phyloP scores from a whole-genome alignment of 2,113 vertebrate species.

The Tringa solitaria region DNA sequence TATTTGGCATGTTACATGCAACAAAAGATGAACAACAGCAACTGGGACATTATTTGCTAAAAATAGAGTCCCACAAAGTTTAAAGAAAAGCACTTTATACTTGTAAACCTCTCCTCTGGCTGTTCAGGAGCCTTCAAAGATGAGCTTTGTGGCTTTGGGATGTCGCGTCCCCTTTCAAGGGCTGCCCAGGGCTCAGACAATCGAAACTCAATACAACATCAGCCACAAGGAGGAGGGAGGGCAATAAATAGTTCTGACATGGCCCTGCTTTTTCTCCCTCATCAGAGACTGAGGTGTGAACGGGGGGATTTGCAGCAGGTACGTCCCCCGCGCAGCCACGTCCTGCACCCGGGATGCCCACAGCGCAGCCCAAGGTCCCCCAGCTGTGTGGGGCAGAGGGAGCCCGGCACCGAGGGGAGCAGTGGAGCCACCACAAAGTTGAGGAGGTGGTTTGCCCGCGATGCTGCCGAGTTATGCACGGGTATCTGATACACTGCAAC shows the following conservation, averaged over 20 bases:
- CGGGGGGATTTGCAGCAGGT: neutral
- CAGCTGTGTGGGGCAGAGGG: fast-evolving
- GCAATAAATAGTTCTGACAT: neutral
- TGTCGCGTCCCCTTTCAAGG: conserved; percentile 32
- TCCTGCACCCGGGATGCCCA: neutral
- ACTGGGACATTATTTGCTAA: conserved; percentile 68
- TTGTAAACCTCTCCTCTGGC: conserved; percentile 35
- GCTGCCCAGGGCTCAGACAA: conserved; percentile 24
- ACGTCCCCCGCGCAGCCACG: fast-evolving
- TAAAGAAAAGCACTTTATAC: conserved; percentile 43
- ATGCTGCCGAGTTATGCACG: neutral
- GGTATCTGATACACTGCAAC: neutral
- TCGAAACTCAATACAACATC: conserved; percentile 33
- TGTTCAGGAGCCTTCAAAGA: conserved; percentile 12
- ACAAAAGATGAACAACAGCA: conserved; percentile 71
- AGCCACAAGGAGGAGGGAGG: neutral
- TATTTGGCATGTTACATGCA: conserved; percentile 59
- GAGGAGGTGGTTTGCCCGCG: neutral
- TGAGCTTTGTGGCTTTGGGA: neutral
- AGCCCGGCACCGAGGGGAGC: neutral
- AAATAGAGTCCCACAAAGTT: conserved; percentile 53
- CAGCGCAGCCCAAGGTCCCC: neutral
- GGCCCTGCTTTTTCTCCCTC: neutral
- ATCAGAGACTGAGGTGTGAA: fast-evolving
- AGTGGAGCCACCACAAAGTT: neutral